phyloP scores from a whole-genome alignment of 2,888 invertebrate species.

The Ischnura elegans region DNA sequence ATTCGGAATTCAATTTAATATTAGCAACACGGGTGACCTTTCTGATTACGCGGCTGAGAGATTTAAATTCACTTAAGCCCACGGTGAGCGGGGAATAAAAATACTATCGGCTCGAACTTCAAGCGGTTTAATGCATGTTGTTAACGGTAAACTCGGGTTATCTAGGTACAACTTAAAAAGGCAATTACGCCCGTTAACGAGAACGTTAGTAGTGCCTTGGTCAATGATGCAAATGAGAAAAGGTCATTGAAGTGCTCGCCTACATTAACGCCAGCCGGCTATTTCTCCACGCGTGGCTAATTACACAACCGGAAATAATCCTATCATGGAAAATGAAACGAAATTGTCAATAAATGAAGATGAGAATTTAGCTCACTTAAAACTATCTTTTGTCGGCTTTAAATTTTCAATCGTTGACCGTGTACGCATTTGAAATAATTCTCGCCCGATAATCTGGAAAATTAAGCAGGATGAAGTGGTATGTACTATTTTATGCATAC shows the following conservation, averaged over 20 bases:
- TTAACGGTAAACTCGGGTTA: background rate
- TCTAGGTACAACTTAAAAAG: background rate
- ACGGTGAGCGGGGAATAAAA: background rate
- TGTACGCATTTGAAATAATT: too few species aligned
- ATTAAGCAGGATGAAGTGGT: too few species aligned
- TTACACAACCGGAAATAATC: background rate
- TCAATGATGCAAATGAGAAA: background rate
- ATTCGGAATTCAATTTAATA: background rate
- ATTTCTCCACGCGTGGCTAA: background rate
- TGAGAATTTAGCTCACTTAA: background rate
- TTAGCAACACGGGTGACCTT: background rate
- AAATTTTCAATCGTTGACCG: background rate
- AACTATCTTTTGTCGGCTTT: background rate
- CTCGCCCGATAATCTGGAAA: too few species aligned
- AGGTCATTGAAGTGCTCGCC: background rate
- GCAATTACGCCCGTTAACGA: background rate
- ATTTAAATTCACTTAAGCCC: background rate
- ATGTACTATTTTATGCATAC: too few species aligned
- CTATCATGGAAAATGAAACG: background rate
- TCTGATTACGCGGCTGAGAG: background rate
- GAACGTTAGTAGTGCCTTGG: background rate
- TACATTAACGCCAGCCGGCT: background rate
- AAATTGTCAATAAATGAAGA: background rate
- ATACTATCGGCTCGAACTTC: background rate
- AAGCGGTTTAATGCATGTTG: background rate